Evolutionary conservation across 2,888 invertebrate species (phyloP), one percentile per base, ranked within the genome.

Genomic region (Sabatieria punctata): DNA sequence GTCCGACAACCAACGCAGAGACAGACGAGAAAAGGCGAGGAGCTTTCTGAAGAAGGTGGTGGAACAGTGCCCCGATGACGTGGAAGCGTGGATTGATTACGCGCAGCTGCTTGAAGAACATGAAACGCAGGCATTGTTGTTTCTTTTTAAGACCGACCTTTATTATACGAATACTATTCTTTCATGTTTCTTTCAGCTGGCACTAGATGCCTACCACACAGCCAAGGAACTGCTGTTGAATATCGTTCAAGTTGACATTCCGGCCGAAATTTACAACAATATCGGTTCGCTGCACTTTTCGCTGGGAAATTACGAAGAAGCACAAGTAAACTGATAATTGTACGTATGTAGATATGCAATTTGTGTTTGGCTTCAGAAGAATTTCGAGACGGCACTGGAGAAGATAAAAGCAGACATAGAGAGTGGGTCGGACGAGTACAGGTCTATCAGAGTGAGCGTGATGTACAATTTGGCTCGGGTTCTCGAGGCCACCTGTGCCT

Each of bases 1-100:
- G 26, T 41, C 41, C 4, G 41, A 41, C 4, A 3, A 3, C 15
- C 8, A 26, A 15, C 30, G 30, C 15, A 8, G 25, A 24, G 49
- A 58, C 8, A 35, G 52, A 66, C 74, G 89, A 8, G 88, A 91
- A 57, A 84, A 85, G 52, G 93, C 93, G 0, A 82, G 66, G 65
- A 83, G 82, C 58, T 86, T 89, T 68, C 72, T 97, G 43, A 82
- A 85, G 64, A 95, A 93, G 70, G 73, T 74, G 15, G 89, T 93
- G 0, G 89, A 93, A 64, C 85, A 89, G 68, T 86, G 85, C 66
- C 89, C 93, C 0, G 93, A 95, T 57, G 97, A 99, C 67, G 85
- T 95, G 1, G 97, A 97, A 67, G 95, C 93, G 0, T 95, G 93
- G 93, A 93, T 99, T 56, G 95, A 99, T 66, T 70, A 95, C 53